These are phyloP conservation scores for Noctua pronuba DNA, from an alignment of 2,888 invertebrate species.

Conservation along the genomic window DNA sequence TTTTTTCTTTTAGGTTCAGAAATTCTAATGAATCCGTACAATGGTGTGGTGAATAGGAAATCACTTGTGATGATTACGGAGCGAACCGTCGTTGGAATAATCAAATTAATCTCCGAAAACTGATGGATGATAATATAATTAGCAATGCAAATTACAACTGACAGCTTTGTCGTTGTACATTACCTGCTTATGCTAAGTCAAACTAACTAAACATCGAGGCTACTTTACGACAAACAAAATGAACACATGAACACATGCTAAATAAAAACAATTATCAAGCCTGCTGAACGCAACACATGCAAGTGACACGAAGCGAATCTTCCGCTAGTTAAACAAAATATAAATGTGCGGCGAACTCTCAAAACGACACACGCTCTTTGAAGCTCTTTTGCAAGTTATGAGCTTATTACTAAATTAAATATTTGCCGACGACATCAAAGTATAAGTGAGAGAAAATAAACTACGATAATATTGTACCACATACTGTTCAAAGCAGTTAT, in stretches of 20 bases:
- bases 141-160: not conserved
- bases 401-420: not conserved
- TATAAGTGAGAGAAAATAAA: slow-evolving; percentile 13
- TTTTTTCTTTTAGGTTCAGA: slow-evolving; percentile 1
- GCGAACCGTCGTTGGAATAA: not conserved
- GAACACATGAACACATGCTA: slow-evolving; percentile 68
- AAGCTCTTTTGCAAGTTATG: slow-evolving; percentile 16
- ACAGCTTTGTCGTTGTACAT: slow-evolving; percentile 15
- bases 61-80: slow-evolving; percentile 8
- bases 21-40: slow-evolving; percentile 4
- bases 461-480: slow-evolving; percentile 24
- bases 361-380: slow-evolving; percentile 17
- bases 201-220: slow-evolving; percentile 16
- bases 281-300: slow-evolving; percentile 37
- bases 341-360: slow-evolving; percentile 30
- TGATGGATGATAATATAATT: not conserved
- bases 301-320: slow-evolving; percentile 33
- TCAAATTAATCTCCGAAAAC: slow-evolving; percentile 14
- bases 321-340: slow-evolving; percentile 22
- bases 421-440: slow-evolving; percentile 31
- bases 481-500: slow-evolving; percentile 50
- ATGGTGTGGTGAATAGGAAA: not conserved
- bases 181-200: slow-evolving; percentile 22
- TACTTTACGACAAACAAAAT: slow-evolving; percentile 45
- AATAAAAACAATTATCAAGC: slow-evolving; percentile 29